These are phyloP conservation scores for Heliconius himera DNA, from an alignment of 1,140 invertebrate genomes.

Conservation along the genomic window DNA sequence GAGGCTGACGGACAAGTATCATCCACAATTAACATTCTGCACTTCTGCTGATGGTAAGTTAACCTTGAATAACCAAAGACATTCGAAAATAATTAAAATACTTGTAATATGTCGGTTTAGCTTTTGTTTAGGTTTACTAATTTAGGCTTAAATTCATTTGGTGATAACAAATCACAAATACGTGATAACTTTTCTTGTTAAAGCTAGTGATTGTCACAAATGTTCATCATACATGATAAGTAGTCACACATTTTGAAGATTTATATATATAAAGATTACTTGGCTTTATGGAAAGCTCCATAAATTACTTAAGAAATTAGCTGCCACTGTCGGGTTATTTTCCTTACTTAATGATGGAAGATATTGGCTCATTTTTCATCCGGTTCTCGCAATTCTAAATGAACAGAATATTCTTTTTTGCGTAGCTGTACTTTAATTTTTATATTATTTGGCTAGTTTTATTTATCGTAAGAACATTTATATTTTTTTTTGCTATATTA, in stretches of 20 bases:
- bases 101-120: background rate
- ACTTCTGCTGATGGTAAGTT: constrained; percentile 87
- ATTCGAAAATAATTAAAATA: background rate
- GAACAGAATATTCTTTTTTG: constrained; percentile 8
- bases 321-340: constrained; percentile 46
- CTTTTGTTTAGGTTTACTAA: background rate
- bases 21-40: constrained; percentile 89
- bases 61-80: background rate
- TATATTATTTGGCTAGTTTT: background rate
- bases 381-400: constrained; percentile 29
- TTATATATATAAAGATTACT: background rate
- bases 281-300: constrained; percentile 22
- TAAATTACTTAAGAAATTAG: constrained; percentile 52
- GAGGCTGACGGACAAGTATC: constrained; percentile 90
- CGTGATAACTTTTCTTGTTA: too few species aligned
- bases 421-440: background rate
- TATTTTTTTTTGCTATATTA: constrained; percentile 6
- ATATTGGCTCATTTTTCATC: constrained; percentile 48
- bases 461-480: background rate
- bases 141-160: background rate
- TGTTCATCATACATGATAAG: background rate
- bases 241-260: background rate
- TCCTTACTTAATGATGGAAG: constrained; percentile 47
- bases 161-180: background rate
- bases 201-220: background rate